These are phyloP conservation scores for Thymelicus lineola DNA, from an alignment of 2,888 invertebrate genomes.

Conservation along the genomic window DNA sequence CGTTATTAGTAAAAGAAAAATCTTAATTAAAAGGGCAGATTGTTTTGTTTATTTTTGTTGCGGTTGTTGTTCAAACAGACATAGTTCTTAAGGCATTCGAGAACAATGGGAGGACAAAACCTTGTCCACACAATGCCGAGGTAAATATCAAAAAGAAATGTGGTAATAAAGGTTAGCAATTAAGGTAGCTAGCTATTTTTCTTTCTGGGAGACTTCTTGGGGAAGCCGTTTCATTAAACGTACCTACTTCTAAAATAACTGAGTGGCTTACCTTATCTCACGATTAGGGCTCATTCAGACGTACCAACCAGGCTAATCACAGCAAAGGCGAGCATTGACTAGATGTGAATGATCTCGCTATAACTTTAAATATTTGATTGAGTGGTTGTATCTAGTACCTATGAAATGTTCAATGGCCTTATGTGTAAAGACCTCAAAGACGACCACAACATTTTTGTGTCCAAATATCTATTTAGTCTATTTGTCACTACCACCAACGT, in stretches of 20 bases:
- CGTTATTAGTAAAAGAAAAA: constrained; percentile 23
- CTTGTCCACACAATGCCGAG: constrained; percentile 17
- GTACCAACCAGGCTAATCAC: too few relatives aligned
- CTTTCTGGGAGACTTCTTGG: background rate
- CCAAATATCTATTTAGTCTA: too few relatives aligned
- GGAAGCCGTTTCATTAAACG: background rate
- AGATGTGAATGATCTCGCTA: too few relatives aligned
- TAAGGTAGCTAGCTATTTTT: background rate
- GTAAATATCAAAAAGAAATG: constrained; percentile 27
- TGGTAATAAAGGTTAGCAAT: constrained; percentile 8
- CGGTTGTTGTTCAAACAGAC: constrained; percentile 12
- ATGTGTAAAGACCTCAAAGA: too few relatives aligned
- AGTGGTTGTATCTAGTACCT: too few relatives aligned
- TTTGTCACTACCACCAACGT: too few relatives aligned
- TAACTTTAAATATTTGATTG: too few relatives aligned
- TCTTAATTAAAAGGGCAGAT: constrained; percentile 20
- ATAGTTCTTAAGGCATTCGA: constrained; percentile 17
- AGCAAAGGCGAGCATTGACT: too few relatives aligned
- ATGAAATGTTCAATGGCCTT: too few relatives aligned
- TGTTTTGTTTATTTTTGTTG: constrained; percentile 21
- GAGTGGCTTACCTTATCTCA: background rate
- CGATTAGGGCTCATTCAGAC: too few relatives aligned
- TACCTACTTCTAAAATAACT: constrained; percentile 3
- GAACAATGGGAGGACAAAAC: constrained; percentile 28
- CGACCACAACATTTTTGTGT: too few relatives aligned